Evolutionary conservation across 2,888 invertebrate genomes (phyloP).

Genomic region (Trissonchulus sp.): DNA sequence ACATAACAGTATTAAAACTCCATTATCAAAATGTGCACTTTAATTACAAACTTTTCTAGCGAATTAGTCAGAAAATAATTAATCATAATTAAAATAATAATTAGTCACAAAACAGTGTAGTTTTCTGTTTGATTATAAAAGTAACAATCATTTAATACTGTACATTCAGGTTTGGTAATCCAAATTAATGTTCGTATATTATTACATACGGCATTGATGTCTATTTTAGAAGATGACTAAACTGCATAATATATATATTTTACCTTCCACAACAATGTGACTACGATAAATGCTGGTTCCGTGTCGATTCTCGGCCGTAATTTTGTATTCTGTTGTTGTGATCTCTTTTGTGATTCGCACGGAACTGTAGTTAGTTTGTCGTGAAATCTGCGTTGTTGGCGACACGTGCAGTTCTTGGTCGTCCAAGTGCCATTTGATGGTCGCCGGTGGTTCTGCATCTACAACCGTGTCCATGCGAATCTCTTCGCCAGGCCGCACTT

Average conservation of each 20-base stretch:
- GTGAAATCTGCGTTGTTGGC: background rate
- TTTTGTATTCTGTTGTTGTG: background rate
- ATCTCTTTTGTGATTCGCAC: background rate
- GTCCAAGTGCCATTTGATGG: constrained; percentile 46
- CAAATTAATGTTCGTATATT: too few relatives aligned
- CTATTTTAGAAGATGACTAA: too few relatives aligned
- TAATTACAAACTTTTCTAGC: too few relatives aligned
- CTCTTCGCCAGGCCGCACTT: too few relatives aligned
- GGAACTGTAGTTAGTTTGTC: background rate
- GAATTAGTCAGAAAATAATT: too few relatives aligned
- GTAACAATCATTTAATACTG: background rate
- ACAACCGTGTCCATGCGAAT: background rate
- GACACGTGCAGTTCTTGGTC: too few relatives aligned
- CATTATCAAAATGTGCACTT: too few relatives aligned
- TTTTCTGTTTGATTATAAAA: background rate
- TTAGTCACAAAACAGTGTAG: too few relatives aligned
- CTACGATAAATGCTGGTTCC: background rate
- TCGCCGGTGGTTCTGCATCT: constrained; percentile 43
- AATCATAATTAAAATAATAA: too few relatives aligned
- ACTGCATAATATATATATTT: too few relatives aligned
- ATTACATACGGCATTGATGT: too few relatives aligned
- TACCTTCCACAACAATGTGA: background rate
- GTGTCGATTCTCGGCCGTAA: background rate
- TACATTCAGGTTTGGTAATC: background rate
- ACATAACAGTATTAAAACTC: too few relatives aligned